These are phyloP conservation scores for Cryptophagus acutangulus DNA, from an alignment of 2,888 invertebrate genomes.

Conservation along the genomic window DNA sequence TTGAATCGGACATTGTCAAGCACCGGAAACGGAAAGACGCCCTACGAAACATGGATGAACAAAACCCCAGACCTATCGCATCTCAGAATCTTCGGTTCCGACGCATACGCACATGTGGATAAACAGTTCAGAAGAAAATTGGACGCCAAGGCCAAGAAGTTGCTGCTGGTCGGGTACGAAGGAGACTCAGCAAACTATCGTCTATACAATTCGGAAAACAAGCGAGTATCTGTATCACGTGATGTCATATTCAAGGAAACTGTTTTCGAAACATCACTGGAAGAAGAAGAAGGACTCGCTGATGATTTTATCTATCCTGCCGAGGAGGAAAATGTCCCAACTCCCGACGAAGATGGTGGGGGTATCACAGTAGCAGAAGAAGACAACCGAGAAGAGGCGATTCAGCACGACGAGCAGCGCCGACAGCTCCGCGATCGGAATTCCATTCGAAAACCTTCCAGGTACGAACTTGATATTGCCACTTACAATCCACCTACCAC, in stretches of 20 bases:
- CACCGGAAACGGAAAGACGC: constrained; percentile 15
- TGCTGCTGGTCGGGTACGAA: constrained; percentile 21
- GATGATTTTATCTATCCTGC: no score
- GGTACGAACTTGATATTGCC: constrained; percentile 5
- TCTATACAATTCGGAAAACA: constrained; percentile 21
- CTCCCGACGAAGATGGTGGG: constrained; percentile 18
- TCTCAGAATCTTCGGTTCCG: constrained; percentile 22
- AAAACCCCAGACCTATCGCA: constrained; percentile 23
- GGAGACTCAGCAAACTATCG: constrained; percentile 23
- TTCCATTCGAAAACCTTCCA: constrained; percentile 1
- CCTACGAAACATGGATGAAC: constrained; percentile 21
- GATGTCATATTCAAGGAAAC: constrained; percentile 23
- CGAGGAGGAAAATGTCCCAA: no score
- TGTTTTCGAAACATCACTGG: constrained; percentile 14
- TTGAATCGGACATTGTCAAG: constrained; percentile 26
- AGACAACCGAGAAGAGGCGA: constrained; percentile 9
- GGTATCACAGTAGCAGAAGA: constrained; percentile 18
- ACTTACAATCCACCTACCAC: constrained; percentile 2
- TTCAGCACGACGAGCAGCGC: not conserved
- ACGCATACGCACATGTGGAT: constrained; percentile 14
- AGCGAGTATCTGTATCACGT: constrained; percentile 25
- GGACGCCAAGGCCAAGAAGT: constrained; percentile 16
- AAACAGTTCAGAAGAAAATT: constrained; percentile 15
- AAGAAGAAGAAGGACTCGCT: no score
- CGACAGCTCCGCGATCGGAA: not conserved